These are phyloP conservation scores for Patiria pectinifera DNA, from an alignment of 53 echinoderm and acorn worm species.

Conservation along the genomic window DNA sequence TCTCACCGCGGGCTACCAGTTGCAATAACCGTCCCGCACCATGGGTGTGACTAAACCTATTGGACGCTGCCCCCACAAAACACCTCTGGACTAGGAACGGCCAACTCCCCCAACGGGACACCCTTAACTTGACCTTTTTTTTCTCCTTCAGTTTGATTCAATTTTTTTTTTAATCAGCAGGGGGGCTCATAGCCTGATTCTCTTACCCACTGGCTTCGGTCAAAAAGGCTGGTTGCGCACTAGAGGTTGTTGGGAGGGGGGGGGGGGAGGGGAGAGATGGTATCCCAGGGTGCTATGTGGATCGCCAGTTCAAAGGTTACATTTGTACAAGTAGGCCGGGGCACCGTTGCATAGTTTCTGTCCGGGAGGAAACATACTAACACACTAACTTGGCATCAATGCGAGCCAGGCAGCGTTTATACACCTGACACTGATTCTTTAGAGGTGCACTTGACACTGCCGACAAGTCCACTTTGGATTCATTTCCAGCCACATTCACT, in stretches of 20 bases:
- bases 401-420: not conserved
- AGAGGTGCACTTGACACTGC: not conserved
- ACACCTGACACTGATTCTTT: not conserved
- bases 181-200: slow-evolving; percentile 34
- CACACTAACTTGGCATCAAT: not conserved
- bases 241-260: not conserved
- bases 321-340: not conserved
- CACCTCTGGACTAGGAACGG: not conserved
- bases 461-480: not conserved
- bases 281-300: slow-evolving; percentile 12
- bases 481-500: not conserved
- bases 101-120: not conserved
- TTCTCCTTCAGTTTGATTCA: slow-evolving; percentile 13
- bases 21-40: not conserved
- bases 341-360: not conserved
- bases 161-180: slow-evolving; percentile 18
- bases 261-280: not conserved
- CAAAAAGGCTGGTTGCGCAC: not conserved
- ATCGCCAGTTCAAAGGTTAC: slow-evolving; percentile 21
- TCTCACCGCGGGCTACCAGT: not conserved
- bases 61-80: not conserved
- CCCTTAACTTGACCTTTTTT: not conserved
- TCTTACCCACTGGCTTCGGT: not conserved
- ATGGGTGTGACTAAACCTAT: not conserved
- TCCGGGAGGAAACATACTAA: not conserved